Conservation (phyloP, 2,888 invertebrate genomes). For the Halocaridina rubra region DNA sequence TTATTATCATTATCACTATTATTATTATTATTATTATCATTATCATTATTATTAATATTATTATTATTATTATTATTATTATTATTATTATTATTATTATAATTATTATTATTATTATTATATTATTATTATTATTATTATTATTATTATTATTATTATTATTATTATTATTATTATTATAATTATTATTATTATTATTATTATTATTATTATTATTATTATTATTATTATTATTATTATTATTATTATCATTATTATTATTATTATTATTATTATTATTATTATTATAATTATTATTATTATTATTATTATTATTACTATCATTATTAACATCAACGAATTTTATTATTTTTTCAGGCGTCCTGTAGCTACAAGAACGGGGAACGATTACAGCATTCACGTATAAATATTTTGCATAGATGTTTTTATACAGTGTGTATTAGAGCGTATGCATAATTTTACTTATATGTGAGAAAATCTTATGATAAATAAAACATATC, state of each 20-base stretch:
- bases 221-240: background rate
- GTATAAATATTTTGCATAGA: background rate
- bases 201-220: too few species aligned
- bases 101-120: too few species aligned
- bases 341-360: conserved; percentile 24
- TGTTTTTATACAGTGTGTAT: background rate
- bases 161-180: too few species aligned
- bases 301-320: background rate
- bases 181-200: too few species aligned
- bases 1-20: too few species aligned
- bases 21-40: too few species aligned
- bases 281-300: background rate
- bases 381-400: conserved; percentile 53
- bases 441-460: background rate
- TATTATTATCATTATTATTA: background rate
- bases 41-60: too few species aligned
- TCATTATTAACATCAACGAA: background rate
- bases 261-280: background rate
- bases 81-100: too few species aligned
- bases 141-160: too few species aligned
- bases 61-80: too few species aligned
- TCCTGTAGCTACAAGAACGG: conserved; percentile 13
- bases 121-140: too few species aligned
- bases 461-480: conserved; percentile 9
- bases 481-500: conserved; percentile 17